Evolutionary conservation across 2,797 vertebrate species (phyloP), one percentile per base, ranked within the genome.

Genomic region (Myotis myotis): DNA sequence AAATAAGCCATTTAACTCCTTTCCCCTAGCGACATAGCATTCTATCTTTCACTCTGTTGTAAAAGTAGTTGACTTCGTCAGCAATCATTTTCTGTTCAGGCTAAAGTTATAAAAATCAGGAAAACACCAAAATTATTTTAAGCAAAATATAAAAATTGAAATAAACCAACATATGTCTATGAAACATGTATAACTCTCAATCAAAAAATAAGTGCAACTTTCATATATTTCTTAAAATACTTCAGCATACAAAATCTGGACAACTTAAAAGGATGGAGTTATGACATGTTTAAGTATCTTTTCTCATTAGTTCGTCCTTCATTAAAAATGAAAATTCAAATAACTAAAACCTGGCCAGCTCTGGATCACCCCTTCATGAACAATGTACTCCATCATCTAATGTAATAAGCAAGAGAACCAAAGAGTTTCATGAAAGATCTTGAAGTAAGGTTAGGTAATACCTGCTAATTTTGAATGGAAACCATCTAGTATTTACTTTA

Each of bases 111-210:
- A 95, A 83, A 96, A 97, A 97, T 97, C 96, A 97, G 94, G 97
- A 97, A 97, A 97, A 97, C 97, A 97, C 97, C 94, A 68, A 97
- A 97, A 97, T 97, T 97, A 97, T 97, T 97, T 97, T 97, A 97
- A 97, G 97, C 92, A 97, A 97, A 97, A 97, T 97, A 97, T 97
- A 96, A 97, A 97, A 97, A 97, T 97, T 79, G 93, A 97, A 97
- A 97, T 97, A 97, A 97, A 97, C 97, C 95, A 97, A 93, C 97
- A 97, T 97, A 97, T 97, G 97, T 97, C 96, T 91, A 87, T 93
- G 94, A 97, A 96, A 96, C 95, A 95, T 97, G 96, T 97, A 97
- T 97, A 97, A 97, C 93, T 97, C 95, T 96, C 96, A 96, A 97
- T 97, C 97, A 97, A 97, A 97, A 97, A 97, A 96, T 96, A 97